phyloP scores from a whole-genome alignment of 2,888 invertebrate genomes.

The Fabriciana adippe region DNA sequence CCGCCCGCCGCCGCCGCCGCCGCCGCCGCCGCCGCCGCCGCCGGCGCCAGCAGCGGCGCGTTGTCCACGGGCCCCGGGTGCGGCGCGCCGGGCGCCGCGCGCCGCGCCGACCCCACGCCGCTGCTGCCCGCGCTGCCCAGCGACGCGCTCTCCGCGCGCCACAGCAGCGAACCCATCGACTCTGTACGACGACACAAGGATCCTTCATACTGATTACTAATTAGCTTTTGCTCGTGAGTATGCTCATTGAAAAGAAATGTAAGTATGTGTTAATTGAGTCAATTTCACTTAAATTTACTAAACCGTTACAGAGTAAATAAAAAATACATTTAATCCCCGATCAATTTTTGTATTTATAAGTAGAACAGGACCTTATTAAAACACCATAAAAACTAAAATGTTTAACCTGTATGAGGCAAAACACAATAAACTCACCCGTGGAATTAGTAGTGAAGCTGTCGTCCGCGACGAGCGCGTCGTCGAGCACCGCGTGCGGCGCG shows the following conservation, averaged over 20 bases:
- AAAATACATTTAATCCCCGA: no score
- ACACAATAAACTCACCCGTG: conserved; percentile 56
- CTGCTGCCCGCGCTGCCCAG: conserved; percentile 87
- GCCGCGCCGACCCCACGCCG: conserved; percentile 69
- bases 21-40: conserved; percentile 90
- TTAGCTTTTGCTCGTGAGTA: no score
- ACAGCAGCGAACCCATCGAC: conserved; percentile 84
- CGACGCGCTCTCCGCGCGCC: conserved; percentile 82
- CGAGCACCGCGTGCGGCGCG: conserved; percentile 47
- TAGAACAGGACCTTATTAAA: no score
- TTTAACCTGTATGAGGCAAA: no score
- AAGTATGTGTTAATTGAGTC: no score
- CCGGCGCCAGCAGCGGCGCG: conserved; percentile 84
- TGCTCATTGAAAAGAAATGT: no score
- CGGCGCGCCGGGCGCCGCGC: conserved; percentile 66
- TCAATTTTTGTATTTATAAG: no score
- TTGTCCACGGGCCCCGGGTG: conserved; percentile 90
- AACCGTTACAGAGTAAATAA: no score
- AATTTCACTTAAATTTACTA: no score
- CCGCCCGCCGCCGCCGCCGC: conserved; percentile 75
- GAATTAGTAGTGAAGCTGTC: conserved; percentile 86
- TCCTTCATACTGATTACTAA: no score
- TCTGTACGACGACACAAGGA: conserved; percentile 56
- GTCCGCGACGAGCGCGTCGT: conserved; percentile 84
- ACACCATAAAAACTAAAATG: no score